Conservation (phyloP, 2,888 invertebrate species). For the Ceriagrion tenellum region DNA sequence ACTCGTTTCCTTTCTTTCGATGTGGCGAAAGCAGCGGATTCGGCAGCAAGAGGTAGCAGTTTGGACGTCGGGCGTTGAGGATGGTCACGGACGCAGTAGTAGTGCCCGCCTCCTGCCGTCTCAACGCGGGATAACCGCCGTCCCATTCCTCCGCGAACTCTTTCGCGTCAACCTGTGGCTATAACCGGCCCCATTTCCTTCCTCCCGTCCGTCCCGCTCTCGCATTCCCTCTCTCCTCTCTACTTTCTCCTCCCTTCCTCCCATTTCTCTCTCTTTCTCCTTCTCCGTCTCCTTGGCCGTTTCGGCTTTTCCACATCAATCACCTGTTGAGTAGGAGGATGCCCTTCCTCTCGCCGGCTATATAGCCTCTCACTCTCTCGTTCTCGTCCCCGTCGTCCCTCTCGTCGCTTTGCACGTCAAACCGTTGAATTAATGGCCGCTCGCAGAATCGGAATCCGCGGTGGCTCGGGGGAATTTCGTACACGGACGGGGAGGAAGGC, state of each 20-base stretch:
- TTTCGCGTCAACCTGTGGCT: slow-evolving; percentile 27
- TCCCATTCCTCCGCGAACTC: not conserved
- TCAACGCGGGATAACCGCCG: not conserved
- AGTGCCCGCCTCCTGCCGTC: not conserved
- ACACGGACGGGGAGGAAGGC: not conserved
- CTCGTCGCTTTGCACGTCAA: slow-evolving; percentile 7
- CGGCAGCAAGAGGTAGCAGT: not conserved
- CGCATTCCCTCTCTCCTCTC: not conserved
- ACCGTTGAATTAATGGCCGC: slow-evolving; percentile 21
- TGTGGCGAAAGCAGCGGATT: not conserved
- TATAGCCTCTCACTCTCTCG: not conserved
- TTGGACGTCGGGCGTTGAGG: not conserved
- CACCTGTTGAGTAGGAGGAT: slow-evolving; percentile 1
- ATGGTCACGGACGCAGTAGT: slow-evolving; percentile 10
- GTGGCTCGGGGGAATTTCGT: not conserved
- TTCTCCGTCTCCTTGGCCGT: not conserved
- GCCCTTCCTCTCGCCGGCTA: not conserved
- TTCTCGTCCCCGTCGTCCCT: not conserved
- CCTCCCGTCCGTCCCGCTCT: not conserved
- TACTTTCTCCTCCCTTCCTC: not conserved
- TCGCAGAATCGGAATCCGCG: slow-evolving; percentile 5
- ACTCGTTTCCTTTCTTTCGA: too few relatives aligned
- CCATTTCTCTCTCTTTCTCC: not conserved
- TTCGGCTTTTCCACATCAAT: slow-evolving; percentile 31
- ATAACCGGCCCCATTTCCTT: not conserved